Base-by-base conservation (phyloP, 2,113 vertebrate genomes). In the Pollimyrus isidori region DNA sequence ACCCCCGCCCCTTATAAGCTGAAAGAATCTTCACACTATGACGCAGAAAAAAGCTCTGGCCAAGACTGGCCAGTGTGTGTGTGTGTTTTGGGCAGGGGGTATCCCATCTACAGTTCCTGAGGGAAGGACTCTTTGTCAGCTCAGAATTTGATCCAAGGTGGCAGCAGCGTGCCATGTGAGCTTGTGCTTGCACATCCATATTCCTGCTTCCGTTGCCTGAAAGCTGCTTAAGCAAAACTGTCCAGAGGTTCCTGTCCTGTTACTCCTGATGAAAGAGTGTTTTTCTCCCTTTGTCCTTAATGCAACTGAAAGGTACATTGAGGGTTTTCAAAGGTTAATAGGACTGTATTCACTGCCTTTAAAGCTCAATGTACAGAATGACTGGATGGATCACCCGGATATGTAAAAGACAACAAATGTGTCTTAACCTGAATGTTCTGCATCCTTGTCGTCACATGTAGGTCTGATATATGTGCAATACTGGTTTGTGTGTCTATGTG, bases 81-180 rank as follows among this genome's bases (percentile, higher is more conserved):
- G 2, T 19, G 73, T 39, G 17, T 80, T 52, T 17, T 17, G 21
- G 53, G 7, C 35, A 35, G 9, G 10, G 65, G 45, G 19, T 73
- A 45, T 73, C 15, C 87, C 23, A 26, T 48, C 19, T 4, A 5
- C 87, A 73, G 46, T n/a, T 17, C 65, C 65, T 30, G 46, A 50
- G 35, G 35, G 35, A 35, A 35, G 35, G 35, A 35, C 35, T 90
- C 42, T 88, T 88, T 80, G 92, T 93, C 91, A 94, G 92, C 93
- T 93, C 93, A 92, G 92, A 92, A 92, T 91, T 92, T 69, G 50
- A 91, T 90, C 89, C 91, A 53, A 87, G 89, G 92, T 91, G n/a
- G 69, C 93, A 92, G 93, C 93, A 93, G 92, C 87, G 89, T 87
- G 86, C 90, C 30, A 89, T 89, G 58, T 89, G 90, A 89, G 90